Conservation (phyloP, 2,113 vertebrate species). For the Perca fluviatilis region DNA sequence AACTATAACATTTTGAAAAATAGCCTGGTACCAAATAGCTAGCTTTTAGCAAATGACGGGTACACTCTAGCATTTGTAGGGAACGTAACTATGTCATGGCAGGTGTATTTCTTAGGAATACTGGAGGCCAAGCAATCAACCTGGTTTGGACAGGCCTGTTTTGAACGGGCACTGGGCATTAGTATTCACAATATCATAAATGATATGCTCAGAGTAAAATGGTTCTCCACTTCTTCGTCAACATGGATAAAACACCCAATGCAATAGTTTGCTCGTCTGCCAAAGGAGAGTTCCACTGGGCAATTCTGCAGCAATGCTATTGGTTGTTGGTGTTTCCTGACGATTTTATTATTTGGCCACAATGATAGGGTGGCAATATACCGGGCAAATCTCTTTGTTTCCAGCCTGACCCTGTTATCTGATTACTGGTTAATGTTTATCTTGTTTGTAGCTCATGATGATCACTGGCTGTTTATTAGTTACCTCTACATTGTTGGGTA, state of each 20-base stretch:
- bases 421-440: conserved; percentile 5
- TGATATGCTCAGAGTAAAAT: neutral
- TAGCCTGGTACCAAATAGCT: no score
- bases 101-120: no score
- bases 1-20: no score
- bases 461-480: neutral
- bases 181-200: neutral
- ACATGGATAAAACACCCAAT: neutral
- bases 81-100: no score
- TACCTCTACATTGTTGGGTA: neutral
- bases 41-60: no score
- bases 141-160: no score
- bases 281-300: neutral
- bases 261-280: neutral
- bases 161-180: no score
- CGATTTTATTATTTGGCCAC: neutral
- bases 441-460: neutral
- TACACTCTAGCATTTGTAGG: no score
- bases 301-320: neutral
- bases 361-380: neutral
- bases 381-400: conserved; percentile 5
- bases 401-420: neutral
- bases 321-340: neutral
- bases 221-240: neutral
- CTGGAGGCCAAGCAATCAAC: no score